Evolutionary conservation across 2,888 invertebrate genomes (phyloP), one percentile per base, ranked within the genome.

Genomic region (Carcina quercana): DNA sequence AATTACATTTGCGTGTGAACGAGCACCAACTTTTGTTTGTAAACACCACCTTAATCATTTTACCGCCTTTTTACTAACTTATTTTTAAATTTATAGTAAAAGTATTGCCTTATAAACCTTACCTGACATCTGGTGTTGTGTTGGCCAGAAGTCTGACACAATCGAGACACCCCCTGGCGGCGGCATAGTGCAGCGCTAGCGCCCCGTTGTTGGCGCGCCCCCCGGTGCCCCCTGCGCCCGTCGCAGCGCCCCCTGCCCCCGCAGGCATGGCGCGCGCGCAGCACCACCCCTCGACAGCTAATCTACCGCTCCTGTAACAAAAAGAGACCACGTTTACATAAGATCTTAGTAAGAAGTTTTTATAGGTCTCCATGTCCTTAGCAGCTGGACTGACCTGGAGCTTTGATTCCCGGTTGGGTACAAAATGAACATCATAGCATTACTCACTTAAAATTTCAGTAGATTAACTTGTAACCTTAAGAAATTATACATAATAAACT

Each of bases 181-280:
- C 92, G 8, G 95, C 95, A 74, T 95, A 95, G 73, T 95, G 95
- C 38, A 95, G 86, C 43, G 95, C 93, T 49, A 95, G 85, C 38
- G 93, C 93, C 46, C 92, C 91, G 67, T 88, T 88, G 60, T 85
- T 82, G 52, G 82, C 78, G 46, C 78, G 76, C 45, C 79, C 82
- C 50, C 62, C 83, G 35, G 59, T 67, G 40, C 58, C 67, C 40
- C 73, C 11, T 2, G 10, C 22, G 7, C 5, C 22, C 22, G 2
- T 11, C 22, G 10, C 22, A n/a, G 3, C 5, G 5, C 28, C 24
- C 17, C 25, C 28, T 17, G 26, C 13, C 10, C 71, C 83, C 41
- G 61, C 68, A 40, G 75, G 76, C 80, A 78, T 74, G 33, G 74
- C 73, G 41, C 80, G 71, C 25, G 80, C 78, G 42, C 78, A 71